phyloP scores from a whole-genome alignment of 2,113 vertebrate genomes.

The Murina feae region DNA sequence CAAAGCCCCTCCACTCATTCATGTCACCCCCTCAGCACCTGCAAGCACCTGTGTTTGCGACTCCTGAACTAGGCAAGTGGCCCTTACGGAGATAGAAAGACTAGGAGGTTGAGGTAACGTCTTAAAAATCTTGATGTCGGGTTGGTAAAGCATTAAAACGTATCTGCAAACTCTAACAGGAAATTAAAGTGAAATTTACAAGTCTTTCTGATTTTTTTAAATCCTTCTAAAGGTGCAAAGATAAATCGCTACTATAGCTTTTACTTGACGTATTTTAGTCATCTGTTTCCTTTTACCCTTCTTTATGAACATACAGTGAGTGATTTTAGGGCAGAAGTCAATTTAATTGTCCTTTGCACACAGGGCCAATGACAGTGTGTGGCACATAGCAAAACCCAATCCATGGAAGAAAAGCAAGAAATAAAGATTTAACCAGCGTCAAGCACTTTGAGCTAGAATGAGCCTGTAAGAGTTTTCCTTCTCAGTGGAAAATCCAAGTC shows the following conservation, averaged over 20 bases:
- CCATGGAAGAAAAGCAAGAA: neutral
- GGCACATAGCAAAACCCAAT: neutral
- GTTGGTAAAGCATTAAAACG: slow-evolving; percentile 46
- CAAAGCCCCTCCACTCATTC: neutral
- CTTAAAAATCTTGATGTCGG: neutral
- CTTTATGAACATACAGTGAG: slow-evolving; percentile 30
- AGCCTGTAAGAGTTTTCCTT: neutral
- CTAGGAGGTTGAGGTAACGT: neutral
- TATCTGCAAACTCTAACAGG: slow-evolving; percentile 41
- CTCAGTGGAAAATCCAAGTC: neutral
- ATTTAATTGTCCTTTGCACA: neutral
- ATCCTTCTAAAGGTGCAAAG: slow-evolving; percentile 17
- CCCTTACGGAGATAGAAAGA: neutral
- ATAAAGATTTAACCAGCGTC: neutral
- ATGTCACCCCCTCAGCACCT: neutral
- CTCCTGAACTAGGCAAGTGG: neutral
- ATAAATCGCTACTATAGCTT: slow-evolving; percentile 17
- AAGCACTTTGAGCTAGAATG: neutral
- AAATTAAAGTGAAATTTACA: slow-evolving; percentile 59
- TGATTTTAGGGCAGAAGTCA: neutral
- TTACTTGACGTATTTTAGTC: slow-evolving; percentile 41
- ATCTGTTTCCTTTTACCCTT: slow-evolving; percentile 43
- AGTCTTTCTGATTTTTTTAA: neutral
- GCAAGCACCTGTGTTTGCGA: neutral
- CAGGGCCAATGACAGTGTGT: neutral